Conservation (phyloP, 2,113 vertebrate genomes). For the Corythornis cristatus region DNA sequence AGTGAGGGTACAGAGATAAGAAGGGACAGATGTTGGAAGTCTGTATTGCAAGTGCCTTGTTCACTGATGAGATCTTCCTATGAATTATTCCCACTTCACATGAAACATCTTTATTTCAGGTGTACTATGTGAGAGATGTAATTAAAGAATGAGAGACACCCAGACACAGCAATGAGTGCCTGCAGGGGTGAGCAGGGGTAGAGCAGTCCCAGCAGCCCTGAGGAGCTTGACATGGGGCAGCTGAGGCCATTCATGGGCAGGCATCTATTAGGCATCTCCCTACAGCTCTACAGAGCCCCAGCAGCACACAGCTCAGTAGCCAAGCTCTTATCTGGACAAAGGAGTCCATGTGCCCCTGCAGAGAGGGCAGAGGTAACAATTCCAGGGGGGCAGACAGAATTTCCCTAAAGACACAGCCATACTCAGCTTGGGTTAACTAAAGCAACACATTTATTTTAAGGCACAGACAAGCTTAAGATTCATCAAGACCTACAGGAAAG, state of each 20-base stretch:
- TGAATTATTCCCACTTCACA: background rate
- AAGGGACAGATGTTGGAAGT: background rate
- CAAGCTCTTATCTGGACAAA: background rate
- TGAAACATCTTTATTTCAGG: background rate
- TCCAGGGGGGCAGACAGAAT: background rate
- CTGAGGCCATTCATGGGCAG: fast-evolving
- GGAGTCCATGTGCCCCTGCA: background rate
- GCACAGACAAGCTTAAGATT: background rate
- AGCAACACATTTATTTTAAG: background rate
- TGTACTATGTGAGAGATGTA: background rate
- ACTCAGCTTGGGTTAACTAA: background rate
- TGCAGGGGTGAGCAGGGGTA: background rate
- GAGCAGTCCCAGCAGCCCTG: background rate
- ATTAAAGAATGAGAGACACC: background rate
- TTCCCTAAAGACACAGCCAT: background rate
- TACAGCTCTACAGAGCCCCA: background rate
- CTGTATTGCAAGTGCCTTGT: background rate
- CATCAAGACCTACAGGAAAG: background rate
- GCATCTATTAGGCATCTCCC: background rate
- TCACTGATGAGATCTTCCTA: background rate
- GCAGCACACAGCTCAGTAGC: background rate
- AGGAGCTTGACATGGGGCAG: fast-evolving
- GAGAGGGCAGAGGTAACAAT: background rate
- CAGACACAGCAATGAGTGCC: fast-evolving
- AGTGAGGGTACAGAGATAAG: background rate